phyloP scores from a whole-genome alignment of 2,113 vertebrate species.

The Gyps fulvus region DNA sequence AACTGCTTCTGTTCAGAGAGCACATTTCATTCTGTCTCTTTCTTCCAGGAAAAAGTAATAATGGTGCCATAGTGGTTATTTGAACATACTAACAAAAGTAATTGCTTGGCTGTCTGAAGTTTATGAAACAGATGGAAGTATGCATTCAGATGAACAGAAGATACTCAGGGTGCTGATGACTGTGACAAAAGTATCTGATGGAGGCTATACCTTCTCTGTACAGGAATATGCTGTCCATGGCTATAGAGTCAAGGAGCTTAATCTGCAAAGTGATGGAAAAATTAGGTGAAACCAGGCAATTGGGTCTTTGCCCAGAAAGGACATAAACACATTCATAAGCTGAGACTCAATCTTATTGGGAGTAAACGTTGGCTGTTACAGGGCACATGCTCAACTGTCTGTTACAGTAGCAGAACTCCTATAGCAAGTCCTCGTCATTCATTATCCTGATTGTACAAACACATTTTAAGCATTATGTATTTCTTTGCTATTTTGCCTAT shows the following conservation, averaged over 20 bases:
- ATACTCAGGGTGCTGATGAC: not conserved
- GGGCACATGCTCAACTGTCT: not conserved
- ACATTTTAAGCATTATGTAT: not conserved
- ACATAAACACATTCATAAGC: not conserved
- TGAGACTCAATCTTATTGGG: not conserved
- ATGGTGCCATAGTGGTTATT: not conserved
- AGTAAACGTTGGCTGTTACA: not conserved
- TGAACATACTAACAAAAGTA: not conserved
- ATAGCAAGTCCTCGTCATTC: not conserved
- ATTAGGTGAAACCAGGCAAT: not conserved
- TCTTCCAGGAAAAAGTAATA: not conserved
- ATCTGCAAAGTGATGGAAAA: not conserved
- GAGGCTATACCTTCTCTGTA: not conserved
- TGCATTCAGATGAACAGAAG: not conserved
- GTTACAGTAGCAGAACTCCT: not conserved
- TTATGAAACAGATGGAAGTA: not conserved
- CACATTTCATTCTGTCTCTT: not conserved
- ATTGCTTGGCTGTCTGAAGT: not conserved
- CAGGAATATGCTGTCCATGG: not conserved
- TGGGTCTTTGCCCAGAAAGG: not conserved
- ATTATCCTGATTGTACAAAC: not conserved
- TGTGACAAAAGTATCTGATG: not conserved
- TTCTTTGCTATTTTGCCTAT: not conserved
- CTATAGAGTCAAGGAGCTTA: not conserved
- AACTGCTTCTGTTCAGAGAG: not conserved